Percentiles rank a stretch among this genome's conserved stretches.
These are phyloP conservation scores for Latrodectus elegans DNA, from an alignment of 2,888 invertebrate genomes.

Conservation along the genomic window DNA sequence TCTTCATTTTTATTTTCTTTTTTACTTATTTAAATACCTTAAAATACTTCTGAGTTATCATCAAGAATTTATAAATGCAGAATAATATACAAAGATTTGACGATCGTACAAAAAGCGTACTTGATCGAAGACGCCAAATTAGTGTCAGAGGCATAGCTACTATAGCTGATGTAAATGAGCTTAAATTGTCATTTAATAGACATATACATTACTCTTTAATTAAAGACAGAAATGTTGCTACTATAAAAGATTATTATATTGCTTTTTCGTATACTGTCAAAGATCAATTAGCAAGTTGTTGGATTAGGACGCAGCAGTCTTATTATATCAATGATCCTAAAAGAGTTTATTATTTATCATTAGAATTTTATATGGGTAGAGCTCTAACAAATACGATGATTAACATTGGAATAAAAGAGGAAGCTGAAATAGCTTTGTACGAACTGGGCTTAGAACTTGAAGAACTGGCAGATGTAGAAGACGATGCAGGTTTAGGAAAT, in stretches of 20 bases:
- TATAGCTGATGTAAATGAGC: conserved; percentile 95
- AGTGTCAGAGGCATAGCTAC: conserved; percentile 82
- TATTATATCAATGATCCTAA: conserved; percentile 99
- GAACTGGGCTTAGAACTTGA: conserved; percentile 98
- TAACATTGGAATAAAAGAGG: conserved; percentile 96
- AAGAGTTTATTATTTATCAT: conserved; percentile 98
- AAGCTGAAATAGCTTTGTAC: conserved; percentile 98
- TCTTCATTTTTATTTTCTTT: too few relatives aligned
- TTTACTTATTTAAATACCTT: too few relatives aligned
- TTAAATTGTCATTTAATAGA: conserved; percentile 98
- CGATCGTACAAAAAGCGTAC: conserved; percentile 9
- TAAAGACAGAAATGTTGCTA: conserved; percentile 99
- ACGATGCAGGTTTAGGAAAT: conserved; percentile 98
- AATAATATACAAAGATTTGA: too few relatives aligned
- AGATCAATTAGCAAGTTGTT: conserved; percentile 97
- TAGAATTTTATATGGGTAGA: conserved; percentile 99
- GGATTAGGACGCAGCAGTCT: conserved; percentile 99
- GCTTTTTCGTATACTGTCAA: conserved; percentile 97
- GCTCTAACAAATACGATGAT: conserved; percentile 99
- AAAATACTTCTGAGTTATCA: too few relatives aligned
- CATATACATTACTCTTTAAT: conserved; percentile 99
- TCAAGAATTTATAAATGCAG: too few relatives aligned
- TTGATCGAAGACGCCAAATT: conserved; percentile 70
- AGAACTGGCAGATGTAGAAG: conserved; percentile 96
- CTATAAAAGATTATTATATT: conserved; percentile 96